Percentiles rank a stretch among this genome's conserved stretches.
These are phyloP conservation scores for Cyaniris semiargus DNA, from an alignment of 2,888 invertebrate genomes.

Conservation along the genomic window DNA sequence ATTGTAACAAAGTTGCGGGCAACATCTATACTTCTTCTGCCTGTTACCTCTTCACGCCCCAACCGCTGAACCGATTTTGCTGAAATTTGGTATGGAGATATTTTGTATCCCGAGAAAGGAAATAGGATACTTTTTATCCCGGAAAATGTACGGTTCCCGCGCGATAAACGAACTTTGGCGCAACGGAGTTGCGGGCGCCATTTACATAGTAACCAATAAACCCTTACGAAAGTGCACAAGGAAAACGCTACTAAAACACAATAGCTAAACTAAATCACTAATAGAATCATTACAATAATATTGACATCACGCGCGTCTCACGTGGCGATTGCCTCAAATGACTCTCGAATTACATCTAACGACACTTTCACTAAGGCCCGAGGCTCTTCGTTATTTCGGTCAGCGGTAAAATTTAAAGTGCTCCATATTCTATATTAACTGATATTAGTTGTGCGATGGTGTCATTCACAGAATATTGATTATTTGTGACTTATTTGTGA, in stretches of 20 bases:
- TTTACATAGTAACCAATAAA: background rate
- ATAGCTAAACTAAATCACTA: background rate
- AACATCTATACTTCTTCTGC: no score
- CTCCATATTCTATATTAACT: background rate
- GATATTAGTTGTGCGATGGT: background rate
- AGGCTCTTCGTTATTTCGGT: slow-evolving; percentile 1
- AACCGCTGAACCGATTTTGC: no score
- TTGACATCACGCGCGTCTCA: background rate
- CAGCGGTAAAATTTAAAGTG: background rate
- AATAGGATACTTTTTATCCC: no score
- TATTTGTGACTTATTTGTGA: background rate
- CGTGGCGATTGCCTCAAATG: background rate
- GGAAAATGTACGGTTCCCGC: no score
- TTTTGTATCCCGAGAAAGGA: no score
- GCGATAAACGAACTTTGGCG: no score
- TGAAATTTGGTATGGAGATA: no score
- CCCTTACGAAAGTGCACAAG: background rate
- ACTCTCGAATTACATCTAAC: background rate
- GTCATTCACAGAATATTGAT: background rate
- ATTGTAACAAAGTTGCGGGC: no score
- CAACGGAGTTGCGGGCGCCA: no score
- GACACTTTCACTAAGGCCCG: slow-evolving; percentile 13
- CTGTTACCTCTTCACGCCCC: no score
- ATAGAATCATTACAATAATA: slow-evolving; percentile 24
- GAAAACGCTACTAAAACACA: background rate